Percentiles rank a stretch among this genome's conserved stretches.
phyloP scores from a whole-genome alignment of 2,113 vertebrate genomes.

The Onychorhynchus coronatus region DNA sequence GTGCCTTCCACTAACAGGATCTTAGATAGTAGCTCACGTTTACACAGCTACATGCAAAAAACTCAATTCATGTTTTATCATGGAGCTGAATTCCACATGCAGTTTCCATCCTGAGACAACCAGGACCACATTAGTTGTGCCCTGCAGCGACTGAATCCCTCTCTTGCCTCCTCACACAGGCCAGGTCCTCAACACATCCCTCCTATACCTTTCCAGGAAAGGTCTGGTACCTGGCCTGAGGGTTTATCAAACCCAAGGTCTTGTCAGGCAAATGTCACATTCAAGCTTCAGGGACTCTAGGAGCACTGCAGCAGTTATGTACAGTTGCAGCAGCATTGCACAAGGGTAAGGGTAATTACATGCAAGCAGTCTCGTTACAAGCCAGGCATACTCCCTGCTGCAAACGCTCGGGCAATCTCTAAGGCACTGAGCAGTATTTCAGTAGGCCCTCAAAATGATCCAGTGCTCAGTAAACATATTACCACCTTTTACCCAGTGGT shows the following conservation, averaged over 20 bases:
- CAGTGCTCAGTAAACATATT: not conserved
- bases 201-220: not conserved
- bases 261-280: not conserved
- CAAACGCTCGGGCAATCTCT: not conserved
- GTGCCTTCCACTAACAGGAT: not conserved
- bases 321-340: not conserved
- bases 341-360: not conserved
- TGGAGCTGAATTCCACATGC: not conserved
- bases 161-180: not conserved
- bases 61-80: not conserved
- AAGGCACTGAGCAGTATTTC: not conserved
- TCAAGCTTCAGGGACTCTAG: not conserved
- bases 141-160: not conserved
- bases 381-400: not conserved
- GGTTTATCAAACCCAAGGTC: not conserved
- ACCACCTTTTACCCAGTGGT: not conserved
- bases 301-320: not conserved
- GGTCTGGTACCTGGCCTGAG: accelerated
- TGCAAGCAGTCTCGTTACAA: not conserved
- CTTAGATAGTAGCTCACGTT: not conserved
- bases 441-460: not conserved
- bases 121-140: not conserved
- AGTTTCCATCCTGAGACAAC: not conserved
- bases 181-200: not conserved
- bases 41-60: not conserved